Conservation (phyloP, 2,113 vertebrate genomes). For the Noctilio leporinus region DNA sequence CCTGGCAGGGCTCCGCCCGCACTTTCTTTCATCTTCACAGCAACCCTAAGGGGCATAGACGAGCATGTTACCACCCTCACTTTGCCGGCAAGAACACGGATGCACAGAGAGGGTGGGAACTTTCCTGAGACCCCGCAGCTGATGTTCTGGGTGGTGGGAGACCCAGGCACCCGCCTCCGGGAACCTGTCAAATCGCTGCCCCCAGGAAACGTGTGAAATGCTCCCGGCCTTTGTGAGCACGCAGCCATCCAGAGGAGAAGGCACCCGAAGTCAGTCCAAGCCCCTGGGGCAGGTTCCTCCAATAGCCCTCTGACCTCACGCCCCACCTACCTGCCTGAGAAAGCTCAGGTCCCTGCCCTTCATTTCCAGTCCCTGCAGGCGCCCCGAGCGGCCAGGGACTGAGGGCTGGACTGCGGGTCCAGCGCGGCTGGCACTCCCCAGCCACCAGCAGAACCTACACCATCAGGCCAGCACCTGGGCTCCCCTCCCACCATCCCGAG, state of each 20-base stretch:
- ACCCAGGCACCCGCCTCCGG: fast-evolving
- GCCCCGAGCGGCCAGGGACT: fast-evolving
- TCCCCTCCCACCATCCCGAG: neutral
- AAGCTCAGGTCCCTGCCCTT: neutral
- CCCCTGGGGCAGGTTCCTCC: neutral
- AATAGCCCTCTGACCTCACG: neutral
- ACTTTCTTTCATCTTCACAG: neutral
- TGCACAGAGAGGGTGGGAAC: neutral
- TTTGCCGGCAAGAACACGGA: neutral
- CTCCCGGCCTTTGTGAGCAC: fast-evolving
- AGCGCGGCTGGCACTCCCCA: fast-evolving
- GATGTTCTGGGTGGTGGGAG: fast-evolving
- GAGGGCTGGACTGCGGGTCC: neutral
- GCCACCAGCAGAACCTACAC: fast-evolving
- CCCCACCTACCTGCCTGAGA: fast-evolving
- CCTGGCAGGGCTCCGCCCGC: too few species aligned
- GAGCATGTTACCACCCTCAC: fast-evolving
- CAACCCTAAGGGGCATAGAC: fast-evolving
- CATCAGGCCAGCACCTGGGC: fast-evolving
- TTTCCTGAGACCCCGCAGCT: neutral
- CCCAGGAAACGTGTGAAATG: fast-evolving
- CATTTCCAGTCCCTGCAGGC: too few species aligned
- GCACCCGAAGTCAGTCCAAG: too few species aligned
- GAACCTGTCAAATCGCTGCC: fast-evolving
- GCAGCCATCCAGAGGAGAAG: fast-evolving